These are phyloP conservation scores for Reinhardtius hippoglossoides DNA, from an alignment of 2,113 vertebrate species.

Conservation along the genomic window DNA sequence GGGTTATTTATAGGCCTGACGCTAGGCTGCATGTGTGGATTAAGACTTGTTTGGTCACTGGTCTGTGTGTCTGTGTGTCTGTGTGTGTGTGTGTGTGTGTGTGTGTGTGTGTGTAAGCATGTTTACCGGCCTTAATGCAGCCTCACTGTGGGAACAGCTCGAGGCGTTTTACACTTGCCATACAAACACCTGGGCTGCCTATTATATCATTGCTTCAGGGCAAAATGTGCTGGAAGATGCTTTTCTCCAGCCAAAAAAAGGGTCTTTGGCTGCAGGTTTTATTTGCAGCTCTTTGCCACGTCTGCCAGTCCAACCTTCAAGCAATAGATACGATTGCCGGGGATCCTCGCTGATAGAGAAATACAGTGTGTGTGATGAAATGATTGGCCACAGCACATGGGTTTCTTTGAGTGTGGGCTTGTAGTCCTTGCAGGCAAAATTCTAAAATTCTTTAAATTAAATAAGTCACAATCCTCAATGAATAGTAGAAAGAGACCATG, in stretches of 20 bases:
- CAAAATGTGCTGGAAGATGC: conserved; percentile 7
- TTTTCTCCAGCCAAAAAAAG: background rate
- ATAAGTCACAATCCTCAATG: background rate
- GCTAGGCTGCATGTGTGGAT: conserved; percentile 75
- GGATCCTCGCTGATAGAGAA: background rate
- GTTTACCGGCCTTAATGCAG: conserved; percentile 57
- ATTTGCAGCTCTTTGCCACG: background rate
- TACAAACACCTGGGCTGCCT: conserved; percentile 53
- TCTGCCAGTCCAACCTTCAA: conserved; percentile 4
- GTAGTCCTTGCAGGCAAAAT: background rate
- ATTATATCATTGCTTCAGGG: conserved; percentile 29
- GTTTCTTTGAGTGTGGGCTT: background rate
- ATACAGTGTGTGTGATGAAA: background rate
- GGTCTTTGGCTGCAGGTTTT: background rate
- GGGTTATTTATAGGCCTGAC: conserved; percentile 83
- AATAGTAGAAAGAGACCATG: background rate
- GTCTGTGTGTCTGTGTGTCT: conserved; percentile 32
- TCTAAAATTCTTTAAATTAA: background rate
- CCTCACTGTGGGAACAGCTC: conserved; percentile 60
- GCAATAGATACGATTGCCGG: background rate
- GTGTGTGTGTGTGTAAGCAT: conserved; percentile 24
- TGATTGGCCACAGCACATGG: background rate
- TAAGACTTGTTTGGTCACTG: conserved; percentile 64
- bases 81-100: conserved; percentile 23
- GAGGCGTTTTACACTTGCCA: conserved; percentile 49